Evolutionary conservation across 1,140 invertebrate species (phyloP), one percentile per base, ranked within the genome.

Genomic region (Coelopa frigida): DNA sequence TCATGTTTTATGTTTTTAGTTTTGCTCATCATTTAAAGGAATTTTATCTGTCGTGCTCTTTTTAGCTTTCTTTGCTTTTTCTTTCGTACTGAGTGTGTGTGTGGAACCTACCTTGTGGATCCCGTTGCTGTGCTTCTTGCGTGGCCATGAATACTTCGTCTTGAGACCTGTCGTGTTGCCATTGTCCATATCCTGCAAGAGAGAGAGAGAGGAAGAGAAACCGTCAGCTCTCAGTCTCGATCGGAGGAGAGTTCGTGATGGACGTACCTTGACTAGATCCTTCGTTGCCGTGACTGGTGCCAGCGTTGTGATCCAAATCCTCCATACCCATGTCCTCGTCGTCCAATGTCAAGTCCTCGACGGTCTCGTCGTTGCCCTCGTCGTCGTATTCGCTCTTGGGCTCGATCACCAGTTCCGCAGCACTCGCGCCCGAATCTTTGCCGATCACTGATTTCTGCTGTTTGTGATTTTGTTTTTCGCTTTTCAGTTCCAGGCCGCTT

Each of bases 261-360:
- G n/a, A 26, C 24, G 56, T 52, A 75, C 74, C 73, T 75, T 76
- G 73, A 71, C 72, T 74, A 61, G 75, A 76, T 65, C 73, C 79
- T 71, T 77, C 75, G 46, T 72, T 73, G 59, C 74, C 76, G 57
- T 78, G 75, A 66, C 75, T 76, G 52, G 76, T 74, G 58, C 76
- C 75, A 50, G 75, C 72, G 49, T 61, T 59, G 55, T 75, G 73
- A 59, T 76, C 75, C 58, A 76, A 73, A 57, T 71, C 70, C 47
- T 70, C 67, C 59, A 67, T 61, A 50, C 58, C 59, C 59, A 70
- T 61, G 48, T 69, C 79, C 61, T 88, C 85, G 57, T 88, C 85
- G 64, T 87, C 85, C 47, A 87, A 71, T 50, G 84, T 87, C 68
- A 87, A 76, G 70, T 88, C 85, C 72, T 89, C 85, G 57, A 87